A percentile compares a stretch with the other conserved stretches of the same genome.
These are phyloP conservation scores for Calycopis cecrops DNA, from an alignment of 1,140 invertebrate species.

Conservation along the genomic window DNA sequence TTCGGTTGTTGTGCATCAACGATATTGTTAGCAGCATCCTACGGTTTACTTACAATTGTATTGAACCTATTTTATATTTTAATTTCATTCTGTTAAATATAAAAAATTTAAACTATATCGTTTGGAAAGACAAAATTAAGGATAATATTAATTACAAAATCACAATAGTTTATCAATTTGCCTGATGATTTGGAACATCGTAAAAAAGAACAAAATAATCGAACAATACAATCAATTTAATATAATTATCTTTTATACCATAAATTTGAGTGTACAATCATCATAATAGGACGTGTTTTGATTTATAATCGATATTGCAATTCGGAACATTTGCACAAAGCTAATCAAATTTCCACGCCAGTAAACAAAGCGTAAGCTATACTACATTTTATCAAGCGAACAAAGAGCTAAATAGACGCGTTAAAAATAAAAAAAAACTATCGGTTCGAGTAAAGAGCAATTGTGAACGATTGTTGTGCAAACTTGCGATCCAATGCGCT, in stretches of 20 bases:
- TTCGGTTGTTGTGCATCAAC: too few species aligned
- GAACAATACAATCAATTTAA: constrained; percentile 7
- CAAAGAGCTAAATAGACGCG: constrained; percentile 48
- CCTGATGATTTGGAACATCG: constrained; percentile 12
- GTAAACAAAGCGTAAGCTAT: constrained; percentile 42
- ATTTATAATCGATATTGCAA: constrained; percentile 23
- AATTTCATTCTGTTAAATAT: too few species aligned
- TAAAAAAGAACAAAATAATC: constrained; percentile 3
- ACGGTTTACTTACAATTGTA: too few species aligned
- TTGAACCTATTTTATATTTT: too few species aligned
- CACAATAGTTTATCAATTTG: neutral
- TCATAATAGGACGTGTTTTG: constrained; percentile 19
- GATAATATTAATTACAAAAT: too few species aligned
- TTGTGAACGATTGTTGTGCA: constrained; percentile 67
- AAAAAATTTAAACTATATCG: too few species aligned
- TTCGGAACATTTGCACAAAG: constrained; percentile 41
- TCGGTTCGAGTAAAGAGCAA: constrained; percentile 62
- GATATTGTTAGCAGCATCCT: too few species aligned
- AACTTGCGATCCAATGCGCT: constrained; percentile 63
- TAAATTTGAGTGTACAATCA: constrained; percentile 30
- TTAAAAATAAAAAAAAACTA: constrained; percentile 65
- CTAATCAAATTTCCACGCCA: constrained; percentile 67
- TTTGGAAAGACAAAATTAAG: too few species aligned
- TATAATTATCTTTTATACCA: constrained; percentile 17
- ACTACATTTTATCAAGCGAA: constrained; percentile 37